Evolutionary conservation across 2,797 vertebrate species (phyloP), one percentile per base, ranked within the genome.

Genomic region (Paedocypris micromegethes): DNA sequence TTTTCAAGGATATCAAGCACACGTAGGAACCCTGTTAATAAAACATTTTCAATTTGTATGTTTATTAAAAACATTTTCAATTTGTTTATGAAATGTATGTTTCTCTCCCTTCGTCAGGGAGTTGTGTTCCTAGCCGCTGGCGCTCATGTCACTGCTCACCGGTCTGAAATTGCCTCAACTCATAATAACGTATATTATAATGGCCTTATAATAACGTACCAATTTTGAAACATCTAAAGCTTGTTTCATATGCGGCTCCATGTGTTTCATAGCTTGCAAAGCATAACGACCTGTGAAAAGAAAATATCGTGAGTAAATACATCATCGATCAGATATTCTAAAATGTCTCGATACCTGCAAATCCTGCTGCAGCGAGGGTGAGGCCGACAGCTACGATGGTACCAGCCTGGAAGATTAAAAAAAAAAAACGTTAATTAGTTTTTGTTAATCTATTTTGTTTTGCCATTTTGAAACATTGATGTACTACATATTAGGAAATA

Each of bases 191-290:
- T 2, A 45, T 53, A n/a, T 6, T 5, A 5, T 39, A 1, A 55
- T 5, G 5, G 9, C 8, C 5, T 3, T 5, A 50, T 55, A 38
- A 50, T 43, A 45, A 9, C 88, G 90, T 87, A 94, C 93, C 58
- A 91, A 75, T 79, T 87, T 92, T 5, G 94, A 90, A 62, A 83
- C 91, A 76, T 94, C 90, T 48, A 97, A 81, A 5, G 88, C 92
- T 76, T 93, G 92, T 78, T 96, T 97, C 66, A 97, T 80, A 79
- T 95, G 94, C 41, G 94, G 94, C 68, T 97, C 92, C 91, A 97
- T 84, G 37, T 94, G 92, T 81, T 92, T 97, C 83, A 93, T 80
- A 67, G 92, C 91, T 84, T 92, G 89, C 72, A 96, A 64, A 3
- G 86, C 90, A 69, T 94, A 95, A 39, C 93, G 93, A 71, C 94